phyloP scores from a whole-genome alignment of 2,888 invertebrate species.

The Dyspetes luteomarginatus region DNA sequence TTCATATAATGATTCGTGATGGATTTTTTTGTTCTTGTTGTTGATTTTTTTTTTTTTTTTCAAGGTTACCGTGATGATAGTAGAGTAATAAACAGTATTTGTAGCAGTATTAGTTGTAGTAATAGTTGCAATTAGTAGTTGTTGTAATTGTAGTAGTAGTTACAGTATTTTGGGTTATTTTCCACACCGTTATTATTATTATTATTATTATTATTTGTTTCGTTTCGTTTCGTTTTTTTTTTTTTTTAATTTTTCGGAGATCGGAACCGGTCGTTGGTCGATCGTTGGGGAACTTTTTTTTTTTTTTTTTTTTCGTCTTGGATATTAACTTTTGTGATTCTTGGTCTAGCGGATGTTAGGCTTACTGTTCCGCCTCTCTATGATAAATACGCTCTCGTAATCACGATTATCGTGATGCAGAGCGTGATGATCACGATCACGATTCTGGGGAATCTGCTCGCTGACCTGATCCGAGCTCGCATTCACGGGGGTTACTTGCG shows the following conservation, averaged over 20 bases:
- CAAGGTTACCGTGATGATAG: slow-evolving; percentile 73
- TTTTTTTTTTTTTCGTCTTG: slow-evolving; percentile 39
- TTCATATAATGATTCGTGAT: slow-evolving; percentile 53
- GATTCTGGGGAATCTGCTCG: slow-evolving; percentile 82
- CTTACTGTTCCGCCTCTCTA: slow-evolving; percentile 84
- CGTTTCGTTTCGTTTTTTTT: slow-evolving; percentile 56
- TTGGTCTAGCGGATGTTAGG: slow-evolving; percentile 83
- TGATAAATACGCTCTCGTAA: slow-evolving; percentile 91
- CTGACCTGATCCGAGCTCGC: slow-evolving; percentile 83
- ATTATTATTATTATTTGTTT: too few species aligned
- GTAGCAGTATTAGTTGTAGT: slow-evolving; percentile 70
- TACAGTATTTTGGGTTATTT: slow-evolving; percentile 66
- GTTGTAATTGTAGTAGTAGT: slow-evolving; percentile 69
- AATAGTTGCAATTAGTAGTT: slow-evolving; percentile 68
- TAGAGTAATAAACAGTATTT: slow-evolving; percentile 70
- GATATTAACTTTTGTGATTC: slow-evolving; percentile 27
- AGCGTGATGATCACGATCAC: slow-evolving; percentile 83
- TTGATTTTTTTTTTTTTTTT: slow-evolving; percentile 68
- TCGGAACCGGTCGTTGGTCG: slow-evolving; percentile 62
- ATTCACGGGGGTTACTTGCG: slow-evolving; percentile 83
- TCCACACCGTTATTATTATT: slow-evolving; percentile 56
- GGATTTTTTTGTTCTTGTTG: slow-evolving; percentile 19
- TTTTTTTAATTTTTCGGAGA: too few species aligned
- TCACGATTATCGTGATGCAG: slow-evolving; percentile 86
- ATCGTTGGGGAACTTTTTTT: slow-evolving; percentile 55